Percentiles rank a stretch among this genome's conserved stretches.
Conservation (phyloP, 1,140 invertebrate species). For the Drosophila sp. region DNA sequence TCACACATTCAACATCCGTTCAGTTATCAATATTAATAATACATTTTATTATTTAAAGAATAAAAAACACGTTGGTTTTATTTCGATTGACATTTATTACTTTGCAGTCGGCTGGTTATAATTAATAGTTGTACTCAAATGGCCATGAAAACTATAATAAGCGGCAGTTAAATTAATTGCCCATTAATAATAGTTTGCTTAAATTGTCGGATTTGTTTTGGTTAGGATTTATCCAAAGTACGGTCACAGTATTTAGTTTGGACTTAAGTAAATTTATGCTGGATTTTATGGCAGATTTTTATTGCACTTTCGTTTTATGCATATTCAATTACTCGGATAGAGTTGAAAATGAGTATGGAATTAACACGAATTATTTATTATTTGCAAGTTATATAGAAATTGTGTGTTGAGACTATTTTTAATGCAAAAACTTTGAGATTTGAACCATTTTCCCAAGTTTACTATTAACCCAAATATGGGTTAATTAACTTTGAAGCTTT, state of each 20-base stretch:
- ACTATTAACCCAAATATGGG: no score
- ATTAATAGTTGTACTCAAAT: constrained; percentile 20
- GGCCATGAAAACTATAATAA: constrained; percentile 7
- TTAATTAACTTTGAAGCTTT: no score
- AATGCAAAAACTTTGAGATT: no score
- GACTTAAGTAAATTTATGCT: not conserved
- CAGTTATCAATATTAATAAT: constrained; percentile 49
- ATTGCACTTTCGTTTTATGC: no score
- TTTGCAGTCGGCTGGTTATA: constrained; percentile 1
- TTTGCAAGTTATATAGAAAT: no score
- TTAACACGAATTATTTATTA: no score
- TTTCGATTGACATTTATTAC: constrained; percentile 43
- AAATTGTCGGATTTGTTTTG: constrained; percentile 41
- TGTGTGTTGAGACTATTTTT: no score
- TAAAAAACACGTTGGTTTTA: constrained; percentile 15
- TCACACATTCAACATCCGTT: constrained; percentile 25
- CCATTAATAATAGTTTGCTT: constrained; percentile 70
- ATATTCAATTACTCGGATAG: no score
- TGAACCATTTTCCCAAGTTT: no score
- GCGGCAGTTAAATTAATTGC: constrained; percentile 62
- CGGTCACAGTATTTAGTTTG: not conserved
- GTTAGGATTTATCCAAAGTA: constrained; percentile 19
- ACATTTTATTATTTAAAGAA: constrained; percentile 38
- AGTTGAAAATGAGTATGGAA: no score
- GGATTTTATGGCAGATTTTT: not conserved